phyloP scores from a whole-genome alignment of 2,888 invertebrate species.

The Erannis defoliaria region DNA sequence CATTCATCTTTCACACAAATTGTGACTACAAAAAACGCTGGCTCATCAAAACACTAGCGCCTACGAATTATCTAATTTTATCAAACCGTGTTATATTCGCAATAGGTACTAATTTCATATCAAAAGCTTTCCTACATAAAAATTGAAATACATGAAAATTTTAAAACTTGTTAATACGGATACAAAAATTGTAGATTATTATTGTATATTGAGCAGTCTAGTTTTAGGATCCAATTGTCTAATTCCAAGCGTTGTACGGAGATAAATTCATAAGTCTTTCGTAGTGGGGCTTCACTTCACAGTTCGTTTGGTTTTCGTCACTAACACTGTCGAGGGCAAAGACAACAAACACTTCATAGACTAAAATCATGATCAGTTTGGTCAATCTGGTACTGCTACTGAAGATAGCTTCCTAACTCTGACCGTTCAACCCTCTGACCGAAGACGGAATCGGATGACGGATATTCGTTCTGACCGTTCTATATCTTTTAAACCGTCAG shows the following conservation, averaged over 20 bases:
- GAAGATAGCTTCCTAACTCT: too few relatives aligned
- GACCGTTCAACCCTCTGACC: too few relatives aligned
- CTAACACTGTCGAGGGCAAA: slow-evolving; percentile 29
- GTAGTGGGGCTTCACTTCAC: slow-evolving; percentile 34
- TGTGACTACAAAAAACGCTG: slow-evolving; percentile 48
- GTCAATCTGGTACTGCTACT: background rate
- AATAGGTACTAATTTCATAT: slow-evolving; percentile 47
- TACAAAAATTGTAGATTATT: slow-evolving; percentile 50
- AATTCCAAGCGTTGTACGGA: slow-evolving; percentile 45
- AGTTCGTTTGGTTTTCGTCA: slow-evolving; percentile 36
- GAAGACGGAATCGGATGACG: too few relatives aligned
- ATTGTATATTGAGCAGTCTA: slow-evolving; percentile 51
- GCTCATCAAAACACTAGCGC: slow-evolving; percentile 52
- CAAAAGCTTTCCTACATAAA: slow-evolving; percentile 54
- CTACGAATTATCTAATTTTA: slow-evolving; percentile 44
- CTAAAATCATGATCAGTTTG: slow-evolving; percentile 14
- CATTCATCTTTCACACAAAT: slow-evolving; percentile 67
- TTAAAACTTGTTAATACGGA: slow-evolving; percentile 44
- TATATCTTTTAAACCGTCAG: too few relatives aligned
- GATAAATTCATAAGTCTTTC: slow-evolving; percentile 39
- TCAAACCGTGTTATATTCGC: slow-evolving; percentile 33
- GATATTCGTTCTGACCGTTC: too few relatives aligned
- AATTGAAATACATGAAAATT: slow-evolving; percentile 50
- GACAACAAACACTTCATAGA: slow-evolving; percentile 11
- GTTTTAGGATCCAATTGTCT: slow-evolving; percentile 44